Evolutionary conservation across 2,888 invertebrate species (phyloP), one percentile per base, ranked within the genome.

Genomic region (Parascotia fuliginaria): DNA sequence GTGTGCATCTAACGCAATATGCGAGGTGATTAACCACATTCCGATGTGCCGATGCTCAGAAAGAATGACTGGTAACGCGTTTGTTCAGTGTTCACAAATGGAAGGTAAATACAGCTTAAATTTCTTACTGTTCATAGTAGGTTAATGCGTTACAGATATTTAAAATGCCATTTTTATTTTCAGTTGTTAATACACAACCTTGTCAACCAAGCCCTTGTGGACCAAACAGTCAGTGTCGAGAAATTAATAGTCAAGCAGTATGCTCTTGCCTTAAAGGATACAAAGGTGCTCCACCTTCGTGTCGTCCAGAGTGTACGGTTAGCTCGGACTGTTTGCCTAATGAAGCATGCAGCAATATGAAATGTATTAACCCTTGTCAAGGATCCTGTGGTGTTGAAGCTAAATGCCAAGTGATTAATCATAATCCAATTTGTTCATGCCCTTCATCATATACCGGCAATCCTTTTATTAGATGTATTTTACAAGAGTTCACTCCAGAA

Each of bases 311-410:
- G 84, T 96, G 96, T 77, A 92, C 94, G 29, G 93, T 95, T 3
- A 96, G 95, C 77, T 93, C 95, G 0, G 96, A 97, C 79, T 97
- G 97, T 81, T 81, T 94, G 3, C 94, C 95, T 36, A 95, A 93
- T 62, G 93, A 95, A 85, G 95, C 96, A 3, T 97, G 96, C 72
- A 94, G 94, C 43, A 96, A 96, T 75, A 95, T 95, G 77, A 96
- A 96, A 86, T 97, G 97, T 77, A 89, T 94, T 22, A 94, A 97
- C 79, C 97, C 97, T n/a, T 97, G 97, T 73, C 94, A 94, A 45
- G 96, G 96, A 67, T 94, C 96, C n/a, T 97, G 97, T 75, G 97
- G 97, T 14, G 89, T 96, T 19, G 92, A 91, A 59, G 96, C 97
- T 1, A 92, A 93, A 61, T 97, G 97, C 75, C 94, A 95, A 84